Evolutionary conservation across 1,140 invertebrate genomes (phyloP), one percentile per base, ranked within the genome.

Genomic region (Acyrthosiphon pisum): DNA sequence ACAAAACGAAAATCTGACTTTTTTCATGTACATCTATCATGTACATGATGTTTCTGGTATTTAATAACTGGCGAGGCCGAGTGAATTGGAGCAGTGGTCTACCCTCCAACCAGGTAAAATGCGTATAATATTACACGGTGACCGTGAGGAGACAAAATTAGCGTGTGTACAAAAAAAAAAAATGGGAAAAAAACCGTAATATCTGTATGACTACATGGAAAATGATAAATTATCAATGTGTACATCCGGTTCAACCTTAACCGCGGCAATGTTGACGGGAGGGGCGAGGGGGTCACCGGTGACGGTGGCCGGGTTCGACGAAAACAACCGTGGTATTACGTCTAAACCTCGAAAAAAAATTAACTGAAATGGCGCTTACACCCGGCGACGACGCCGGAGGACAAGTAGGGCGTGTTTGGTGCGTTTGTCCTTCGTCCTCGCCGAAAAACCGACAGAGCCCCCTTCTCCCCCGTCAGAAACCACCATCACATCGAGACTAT

Each of bases 381-480:
- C 53, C 90, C 53, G 23, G 18, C 14, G 56, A 22, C 20, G 68
- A 22, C 30, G 60, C 86, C 46, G 48, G 87, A 50, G 48, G 87
- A 88, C 87, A 50, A 37, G 26, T 14, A 90, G 89, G 89, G 89
- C 89, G 89, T 90, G 44, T 91, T 35, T 37, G 37, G 46, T 50
- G 23, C 90, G 14, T 48, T 76, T 48, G 90, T 86, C 91, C 48
- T 93, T 93, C 44, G 11, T 44, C 6, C 48, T 7, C 35, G 48
- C 81, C 91, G 76, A 93, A 93, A 93, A 93, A 93, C 48, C 81
- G 35, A 81, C 48, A 44, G 7, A 53, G 48, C 30, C 37, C 18
- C 60, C 90, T 35, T 30, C 68, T 46, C 68, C 44, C 30, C 9
- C 18, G 44, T n/a, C 68, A 26, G 14, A 60, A 44, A 68, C 89